These are phyloP conservation scores for Rhabdomys pumilio DNA, from an alignment of 2,797 vertebrate species.

Conservation along the genomic window DNA sequence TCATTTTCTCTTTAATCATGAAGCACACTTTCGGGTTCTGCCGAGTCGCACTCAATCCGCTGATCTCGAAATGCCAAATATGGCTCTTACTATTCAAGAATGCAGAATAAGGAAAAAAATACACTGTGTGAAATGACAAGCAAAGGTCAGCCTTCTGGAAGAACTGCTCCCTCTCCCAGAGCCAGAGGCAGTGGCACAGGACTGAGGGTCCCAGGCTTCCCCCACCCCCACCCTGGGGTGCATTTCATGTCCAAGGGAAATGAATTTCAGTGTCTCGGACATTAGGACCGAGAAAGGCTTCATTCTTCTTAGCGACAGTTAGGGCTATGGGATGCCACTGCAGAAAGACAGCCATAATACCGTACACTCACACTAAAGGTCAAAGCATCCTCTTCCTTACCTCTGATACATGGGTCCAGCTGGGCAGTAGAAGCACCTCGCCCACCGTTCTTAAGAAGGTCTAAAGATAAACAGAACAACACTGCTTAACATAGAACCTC, in stretches of 20 bases:
- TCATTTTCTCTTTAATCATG: background rate
- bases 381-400: slow-evolving; percentile 83
- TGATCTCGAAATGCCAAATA: background rate
- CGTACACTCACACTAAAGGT: background rate
- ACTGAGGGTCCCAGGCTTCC: too few relatives aligned
- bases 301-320: background rate
- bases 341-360: background rate
- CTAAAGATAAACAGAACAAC: slow-evolving; percentile 85
- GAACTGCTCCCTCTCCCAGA: background rate
- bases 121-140: background rate
- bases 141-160: background rate
- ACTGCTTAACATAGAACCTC: background rate
- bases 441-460: slow-evolving; percentile 94
- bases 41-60: background rate
- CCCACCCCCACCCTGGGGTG: background rate
- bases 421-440: slow-evolving; percentile 92
- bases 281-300: background rate
- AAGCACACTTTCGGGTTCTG: background rate
- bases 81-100: background rate
- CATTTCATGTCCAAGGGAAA: background rate
- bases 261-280: background rate
- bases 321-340: too few relatives aligned
- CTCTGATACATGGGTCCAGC: slow-evolving; percentile 84
- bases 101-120: background rate
- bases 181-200: background rate